These are phyloP conservation scores for Craterocephalus amniculus DNA, from an alignment of 2,797 vertebrate genomes.

Conservation along the genomic window DNA sequence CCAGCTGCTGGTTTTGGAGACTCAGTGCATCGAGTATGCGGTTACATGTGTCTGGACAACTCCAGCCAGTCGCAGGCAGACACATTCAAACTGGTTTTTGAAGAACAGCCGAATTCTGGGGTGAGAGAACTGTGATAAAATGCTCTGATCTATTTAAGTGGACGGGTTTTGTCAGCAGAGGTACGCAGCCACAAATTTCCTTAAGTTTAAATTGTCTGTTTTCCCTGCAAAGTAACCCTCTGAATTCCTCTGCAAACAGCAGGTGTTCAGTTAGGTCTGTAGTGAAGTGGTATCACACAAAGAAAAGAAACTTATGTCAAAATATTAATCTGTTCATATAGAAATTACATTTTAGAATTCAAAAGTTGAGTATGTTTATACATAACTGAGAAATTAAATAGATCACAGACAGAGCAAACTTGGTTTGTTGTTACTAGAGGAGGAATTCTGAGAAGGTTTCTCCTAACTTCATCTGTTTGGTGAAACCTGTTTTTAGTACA, in stretches of 20 bases:
- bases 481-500: background rate
- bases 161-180: background rate
- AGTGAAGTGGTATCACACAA: background rate
- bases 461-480: background rate
- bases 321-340: background rate
- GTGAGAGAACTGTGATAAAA: constrained; percentile 71
- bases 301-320: background rate
- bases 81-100: constrained; percentile 89
- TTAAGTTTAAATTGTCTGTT: background rate
- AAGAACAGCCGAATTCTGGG: constrained; percentile 87
- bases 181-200: background rate
- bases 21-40: constrained; percentile 78
- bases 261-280: background rate
- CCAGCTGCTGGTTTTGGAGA: constrained; percentile 81
- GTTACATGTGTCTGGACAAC: constrained; percentile 94
- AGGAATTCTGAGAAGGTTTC: fast-evolving
- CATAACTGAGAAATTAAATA: background rate
- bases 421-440: background rate
- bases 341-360: background rate
- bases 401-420: background rate
- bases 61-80: constrained; percentile 85
- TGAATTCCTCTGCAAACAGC: background rate
- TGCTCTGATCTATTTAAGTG: background rate
- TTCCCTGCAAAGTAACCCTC: background rate
- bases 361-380: background rate